Evolutionary conservation across 2,888 invertebrate genomes (phyloP).

Genomic region (Drosophila eohydei): DNA sequence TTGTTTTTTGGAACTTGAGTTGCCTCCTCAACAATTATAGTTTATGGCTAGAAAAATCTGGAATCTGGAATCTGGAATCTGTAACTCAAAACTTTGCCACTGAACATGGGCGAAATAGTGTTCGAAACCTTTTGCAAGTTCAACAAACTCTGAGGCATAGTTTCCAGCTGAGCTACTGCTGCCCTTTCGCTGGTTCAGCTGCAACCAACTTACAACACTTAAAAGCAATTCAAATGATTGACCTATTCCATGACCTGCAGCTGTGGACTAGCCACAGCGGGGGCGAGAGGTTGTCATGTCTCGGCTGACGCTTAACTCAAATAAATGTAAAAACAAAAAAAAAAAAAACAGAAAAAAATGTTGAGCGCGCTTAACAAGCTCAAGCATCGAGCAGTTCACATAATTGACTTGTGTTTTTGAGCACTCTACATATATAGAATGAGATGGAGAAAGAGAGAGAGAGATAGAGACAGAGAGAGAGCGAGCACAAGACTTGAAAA

Average conservation of each 20-base stretch:
- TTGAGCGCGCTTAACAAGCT: conserved; percentile 67
- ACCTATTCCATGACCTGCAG: conserved; percentile 71
- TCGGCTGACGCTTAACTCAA: conserved; percentile 39
- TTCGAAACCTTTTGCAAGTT: conserved; percentile 10
- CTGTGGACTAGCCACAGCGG: conserved; percentile 8
- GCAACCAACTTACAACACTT: conserved; percentile 67
- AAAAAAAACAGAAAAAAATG: conserved; percentile 14
- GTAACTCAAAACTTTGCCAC: conserved; percentile 4
- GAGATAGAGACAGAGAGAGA: neutral
- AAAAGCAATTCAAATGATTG: conserved; percentile 78
- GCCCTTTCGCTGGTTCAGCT: conserved; percentile 22
- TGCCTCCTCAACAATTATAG: neutral
- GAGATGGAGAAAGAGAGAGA: conserved; percentile 1
- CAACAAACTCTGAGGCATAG: conserved; percentile 17
- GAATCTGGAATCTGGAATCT: neutral
- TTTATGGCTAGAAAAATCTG: neutral
- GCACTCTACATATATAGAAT: conserved; percentile 37
- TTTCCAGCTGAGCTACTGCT: neutral
- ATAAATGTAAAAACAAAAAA: conserved; percentile 22
- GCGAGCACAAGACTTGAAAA: conserved; percentile 14
- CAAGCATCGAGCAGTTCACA: conserved; percentile 62
- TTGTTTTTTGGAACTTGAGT: no score
- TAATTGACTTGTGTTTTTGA: conserved; percentile 70
- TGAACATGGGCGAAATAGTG: neutral
- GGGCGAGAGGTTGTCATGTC: conserved; percentile 38